Evolutionary conservation across 2,888 invertebrate genomes (phyloP), one percentile per base, ranked within the genome.

Genomic region (Latrodectus hesperus): DNA sequence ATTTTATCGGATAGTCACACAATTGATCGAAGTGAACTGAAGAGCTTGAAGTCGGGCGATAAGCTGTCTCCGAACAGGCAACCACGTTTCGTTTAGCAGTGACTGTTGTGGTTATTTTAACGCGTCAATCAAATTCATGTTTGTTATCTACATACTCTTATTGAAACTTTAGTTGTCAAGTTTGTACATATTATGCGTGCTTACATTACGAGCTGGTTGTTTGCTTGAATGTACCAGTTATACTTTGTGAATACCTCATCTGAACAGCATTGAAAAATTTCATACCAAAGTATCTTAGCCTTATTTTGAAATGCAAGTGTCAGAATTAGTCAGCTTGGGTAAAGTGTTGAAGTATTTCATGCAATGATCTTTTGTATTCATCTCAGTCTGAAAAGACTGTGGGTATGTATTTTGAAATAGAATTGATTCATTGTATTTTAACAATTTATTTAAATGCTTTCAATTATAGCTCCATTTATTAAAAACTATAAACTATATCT

Each of bases 191-290:
- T 78, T 78, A 26, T 72, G 64, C 49, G 60, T 22, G 67, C 55
- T 81, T 81, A 75, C 60, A 70, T 68, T 22, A 70, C 26, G 68
- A 76, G 70, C 76, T 12, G 49, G 60, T 75, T 75, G 81, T 64
- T 65, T 38, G 65, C 53, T 49, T 52, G 70, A 17, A 75, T 71
- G 87, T 83, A 78, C 83, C 78, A 83, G 82, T 72, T 51, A 68
- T 71, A 65, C 65, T 74, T 74, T 88, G 83, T 88, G 87, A 79
- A 83, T 88, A 88, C 78, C 55, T 88, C 87, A 88, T 88, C 38
- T 83, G 87, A 78, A 74, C 77, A 77, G 76, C 65, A 71, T 38
- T n/a, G 52, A 65, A 84, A 53, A 51, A 82, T 53, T 22, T 70
- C 78, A 65, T 86, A 83, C 83, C 82, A 88, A 78, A 88, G 64